phyloP scores from a whole-genome alignment of 2,797 vertebrate species.

The Onychomys arenicola region DNA sequence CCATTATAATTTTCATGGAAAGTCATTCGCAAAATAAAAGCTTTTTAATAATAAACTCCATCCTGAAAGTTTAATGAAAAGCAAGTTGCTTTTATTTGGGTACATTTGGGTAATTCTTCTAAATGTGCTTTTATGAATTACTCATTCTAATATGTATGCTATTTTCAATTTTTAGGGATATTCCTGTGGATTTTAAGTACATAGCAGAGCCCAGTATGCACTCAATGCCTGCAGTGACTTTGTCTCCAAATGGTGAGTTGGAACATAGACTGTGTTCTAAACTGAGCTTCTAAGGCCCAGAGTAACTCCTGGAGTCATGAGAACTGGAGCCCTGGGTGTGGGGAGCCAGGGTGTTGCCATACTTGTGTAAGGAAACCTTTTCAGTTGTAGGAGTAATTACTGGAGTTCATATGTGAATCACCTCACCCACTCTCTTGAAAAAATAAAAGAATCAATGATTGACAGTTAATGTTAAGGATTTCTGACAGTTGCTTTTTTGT shows the following conservation, averaged over 20 bases:
- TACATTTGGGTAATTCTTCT: constrained; percentile 58
- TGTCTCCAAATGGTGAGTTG: constrained; percentile 97
- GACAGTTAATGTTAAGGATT: constrained; percentile 36
- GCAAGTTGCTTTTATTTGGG: not conserved
- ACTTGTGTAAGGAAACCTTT: constrained; percentile 47
- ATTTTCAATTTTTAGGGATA: constrained; percentile 93
- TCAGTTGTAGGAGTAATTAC: not conserved
- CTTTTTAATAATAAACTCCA: constrained; percentile 7
- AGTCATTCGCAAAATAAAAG: constrained; percentile 48
- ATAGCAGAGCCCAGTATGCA: constrained; percentile 99
- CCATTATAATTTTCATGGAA: constrained; percentile 35
- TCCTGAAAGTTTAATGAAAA: constrained; percentile 37
- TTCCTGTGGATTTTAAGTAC: constrained; percentile 99
- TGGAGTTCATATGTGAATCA: constrained; percentile 35
- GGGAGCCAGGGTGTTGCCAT: not conserved
- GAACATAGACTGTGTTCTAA: constrained; percentile 8
- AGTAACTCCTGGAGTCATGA: not conserved
- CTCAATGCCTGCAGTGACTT: constrained; percentile 98
- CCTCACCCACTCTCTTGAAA: constrained; percentile 2
- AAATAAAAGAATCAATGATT: constrained; percentile 46
- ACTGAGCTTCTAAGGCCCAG: not conserved
- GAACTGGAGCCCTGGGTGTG: not conserved
- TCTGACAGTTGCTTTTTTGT: not conserved
- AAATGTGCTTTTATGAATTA: constrained; percentile 11
- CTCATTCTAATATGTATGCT: constrained; percentile 72